These are phyloP conservation scores for Sarcoramphus papa DNA, from an alignment of 2,797 vertebrate genomes.

Conservation along the genomic window DNA sequence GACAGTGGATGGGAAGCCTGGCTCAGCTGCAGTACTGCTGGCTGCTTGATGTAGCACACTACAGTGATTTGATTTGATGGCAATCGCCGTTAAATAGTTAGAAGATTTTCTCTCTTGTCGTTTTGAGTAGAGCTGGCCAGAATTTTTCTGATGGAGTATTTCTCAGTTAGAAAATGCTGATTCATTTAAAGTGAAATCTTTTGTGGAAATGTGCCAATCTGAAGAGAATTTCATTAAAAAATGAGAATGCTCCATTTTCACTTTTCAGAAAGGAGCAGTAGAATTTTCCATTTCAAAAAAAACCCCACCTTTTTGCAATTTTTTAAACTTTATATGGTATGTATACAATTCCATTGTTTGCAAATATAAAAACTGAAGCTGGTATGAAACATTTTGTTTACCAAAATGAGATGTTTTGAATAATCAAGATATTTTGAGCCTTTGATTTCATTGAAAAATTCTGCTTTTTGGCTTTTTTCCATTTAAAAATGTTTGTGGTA, in stretches of 20 bases:
- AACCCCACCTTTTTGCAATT: accelerated
- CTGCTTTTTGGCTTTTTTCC: background rate
- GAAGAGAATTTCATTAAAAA: background rate
- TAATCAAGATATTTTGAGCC: background rate
- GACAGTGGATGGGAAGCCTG: background rate
- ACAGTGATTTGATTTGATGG: background rate
- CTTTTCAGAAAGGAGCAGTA: background rate
- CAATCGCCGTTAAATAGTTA: background rate
- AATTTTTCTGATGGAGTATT: background rate
- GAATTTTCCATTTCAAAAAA: background rate
- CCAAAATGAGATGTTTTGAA: background rate
- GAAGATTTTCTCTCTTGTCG: background rate
- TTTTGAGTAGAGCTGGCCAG: background rate
- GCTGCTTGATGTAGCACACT: background rate
- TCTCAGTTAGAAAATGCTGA: background rate
- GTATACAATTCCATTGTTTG: background rate
- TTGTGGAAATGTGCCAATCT: background rate
- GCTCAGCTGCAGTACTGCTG: background rate
- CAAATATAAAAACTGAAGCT: background rate
- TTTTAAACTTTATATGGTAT: background rate
- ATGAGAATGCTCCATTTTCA: background rate
- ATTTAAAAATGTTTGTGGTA: background rate
- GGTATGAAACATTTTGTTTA: background rate
- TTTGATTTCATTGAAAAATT: background rate
- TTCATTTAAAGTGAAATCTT: background rate